These are phyloP conservation scores for Uloborus plumipes DNA, from an alignment of 2,888 invertebrate species.

Conservation along the genomic window DNA sequence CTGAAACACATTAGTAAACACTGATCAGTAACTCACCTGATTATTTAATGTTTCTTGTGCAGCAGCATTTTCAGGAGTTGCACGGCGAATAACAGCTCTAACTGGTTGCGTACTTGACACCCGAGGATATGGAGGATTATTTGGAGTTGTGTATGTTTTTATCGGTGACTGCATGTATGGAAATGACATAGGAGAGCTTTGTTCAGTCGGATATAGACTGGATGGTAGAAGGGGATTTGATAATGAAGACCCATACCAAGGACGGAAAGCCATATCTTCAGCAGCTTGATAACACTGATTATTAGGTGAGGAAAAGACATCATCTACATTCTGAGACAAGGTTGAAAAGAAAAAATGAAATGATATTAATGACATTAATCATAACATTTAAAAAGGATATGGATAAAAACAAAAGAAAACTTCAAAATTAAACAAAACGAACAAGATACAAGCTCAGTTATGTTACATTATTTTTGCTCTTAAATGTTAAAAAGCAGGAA, in stretches of 20 bases:
- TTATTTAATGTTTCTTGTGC: conserved; percentile 62
- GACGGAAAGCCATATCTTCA: conserved; percentile 51
- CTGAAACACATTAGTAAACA: too few species aligned
- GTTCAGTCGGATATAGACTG: conserved; percentile 18
- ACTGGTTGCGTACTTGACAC: conserved; percentile 26
- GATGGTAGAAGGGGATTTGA: conserved; percentile 40
- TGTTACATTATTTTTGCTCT: too few species aligned
- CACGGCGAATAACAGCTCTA: conserved; percentile 38
- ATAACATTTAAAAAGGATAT: too few species aligned
- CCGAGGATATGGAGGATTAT: conserved; percentile 1
- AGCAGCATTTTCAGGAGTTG: conserved; percentile 34
- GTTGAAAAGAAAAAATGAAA: neutral
- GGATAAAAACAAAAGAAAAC: neutral
- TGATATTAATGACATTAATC: neutral
- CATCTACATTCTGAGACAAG: conserved; percentile 23
- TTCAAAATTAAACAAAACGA: too few species aligned
- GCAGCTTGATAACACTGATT: conserved; percentile 17
- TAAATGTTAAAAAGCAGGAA: too few species aligned
- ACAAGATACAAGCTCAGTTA: too few species aligned
- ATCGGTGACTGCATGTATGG: conserved; percentile 19
- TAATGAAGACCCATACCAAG: conserved; percentile 29
- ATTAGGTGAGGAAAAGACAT: conserved; percentile 21
- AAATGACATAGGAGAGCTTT: conserved; percentile 28
- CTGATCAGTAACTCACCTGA: conserved; percentile 38
- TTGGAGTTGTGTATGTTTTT: conserved; percentile 21